Base-by-base conservation (phyloP, 2,888 invertebrate genomes). In the Odontothrips loti region DNA sequence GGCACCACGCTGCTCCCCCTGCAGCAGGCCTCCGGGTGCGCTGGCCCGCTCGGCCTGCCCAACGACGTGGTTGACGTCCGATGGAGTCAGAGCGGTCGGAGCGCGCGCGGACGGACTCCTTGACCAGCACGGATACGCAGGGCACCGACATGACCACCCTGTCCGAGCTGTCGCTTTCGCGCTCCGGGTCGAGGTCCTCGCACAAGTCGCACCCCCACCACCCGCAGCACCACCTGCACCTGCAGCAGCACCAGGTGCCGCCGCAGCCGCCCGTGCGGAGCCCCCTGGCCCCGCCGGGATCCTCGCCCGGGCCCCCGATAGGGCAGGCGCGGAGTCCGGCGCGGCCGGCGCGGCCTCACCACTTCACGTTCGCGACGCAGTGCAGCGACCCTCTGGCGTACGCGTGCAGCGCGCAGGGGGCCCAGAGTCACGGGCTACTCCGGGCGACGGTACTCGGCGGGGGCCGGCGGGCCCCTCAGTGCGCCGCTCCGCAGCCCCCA, bases 351-450 rank as follows among this genome's bases (percentile, higher is more conserved):
- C 68, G 68, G 23, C 68, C 68, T 11, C 68, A 75, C 68, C 68
- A 75, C 68, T 75, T 75, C 68, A 75, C 68, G 23, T 75, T 75
- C 68, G 68, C 68, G 68, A 75, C 68, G 68, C 68, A 75, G 68
- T 75, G 23, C 68, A 75, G 68, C 68, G 68, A 75, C 68, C 68
- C 68, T 1, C 68, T 75, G 68, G 68, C 68, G 68, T 75, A 75
- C 68, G 68, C 68, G 27, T 12, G 23, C 68, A 27, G 23, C 68
- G 68, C 68, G 68, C n/a, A 23, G 68, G 23, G 23, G 10, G 23
- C 68, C 12, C 68, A 12, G 12, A 17, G 58, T 15, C 58, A 51
- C 51, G 58, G 12, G 68, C 68, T 75, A 27, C 68, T 75, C 68
- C 68, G 27, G 68, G 23, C 68, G 68, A 9, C 68, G 68, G 10